Evolutionary conservation across 2,888 invertebrate species (phyloP), one percentile per base, ranked within the genome.

Genomic region (Chesias legatella): DNA sequence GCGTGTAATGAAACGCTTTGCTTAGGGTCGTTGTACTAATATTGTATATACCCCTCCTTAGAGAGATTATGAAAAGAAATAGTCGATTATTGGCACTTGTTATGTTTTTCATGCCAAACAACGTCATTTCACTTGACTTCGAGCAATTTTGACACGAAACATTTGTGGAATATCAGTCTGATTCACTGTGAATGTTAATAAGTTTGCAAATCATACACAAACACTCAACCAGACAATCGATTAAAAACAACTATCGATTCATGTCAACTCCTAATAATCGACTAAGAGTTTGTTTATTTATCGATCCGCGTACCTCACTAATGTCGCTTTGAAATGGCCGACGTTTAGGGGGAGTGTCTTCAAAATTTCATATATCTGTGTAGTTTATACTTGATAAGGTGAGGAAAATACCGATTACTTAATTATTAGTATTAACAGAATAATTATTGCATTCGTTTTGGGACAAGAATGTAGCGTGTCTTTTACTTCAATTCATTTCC

Each of bases 311-410:
- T 50, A 59, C 58, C 47, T 49, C 64, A 53, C 67, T 71, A 80
- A 77, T 73, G 79, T 83, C 76, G 82, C 79, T 80, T 77, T 80
- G 83, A 84, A 86, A 86, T 88, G 86, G 86, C 86, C 81, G 86
- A 84, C 84, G 77, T 84, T 69, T 88, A 85, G 80, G 84, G 83
- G 85, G 86, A 85, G 86, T 88, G 84, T 82, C 84, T 79, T 68
- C 67, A 60, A 67, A 72, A 81, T 78, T 75, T 76, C 53, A 56
- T 58, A 66, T 72, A 77, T 76, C 65, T 68, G 65, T 61, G 72
- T 78, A 73, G 57, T 69, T 71, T 73, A 63, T 72, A 73, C 65
- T 59, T 56, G 60, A 50, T 61, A 73, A 65, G 73, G 80, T 81
- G 56, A 75, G 80, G 63, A 49, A 31, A 58, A 48, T 58, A 39